A percentile compares a stretch with the other conserved stretches of the same genome.
phyloP scores from a whole-genome alignment of 2,888 invertebrate species.

The Lepidonotus clava region DNA sequence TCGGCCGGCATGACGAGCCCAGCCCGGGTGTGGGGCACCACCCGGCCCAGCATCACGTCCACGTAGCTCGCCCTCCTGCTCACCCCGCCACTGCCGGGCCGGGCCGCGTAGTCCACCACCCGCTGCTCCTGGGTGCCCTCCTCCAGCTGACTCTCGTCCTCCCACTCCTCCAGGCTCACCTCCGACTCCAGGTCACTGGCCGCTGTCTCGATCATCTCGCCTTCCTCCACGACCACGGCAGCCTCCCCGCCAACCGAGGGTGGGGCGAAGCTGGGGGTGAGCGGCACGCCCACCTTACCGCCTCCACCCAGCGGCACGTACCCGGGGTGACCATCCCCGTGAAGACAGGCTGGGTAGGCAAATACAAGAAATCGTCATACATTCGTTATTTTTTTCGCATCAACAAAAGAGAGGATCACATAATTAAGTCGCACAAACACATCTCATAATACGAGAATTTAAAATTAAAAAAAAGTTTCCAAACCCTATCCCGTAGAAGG shows the following conservation, averaged over 20 bases:
- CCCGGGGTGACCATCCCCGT: neutral
- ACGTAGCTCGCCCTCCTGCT: neutral
- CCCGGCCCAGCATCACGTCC: conserved; percentile 25
- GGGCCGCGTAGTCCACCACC: neutral
- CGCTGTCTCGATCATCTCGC: conserved; percentile 21
- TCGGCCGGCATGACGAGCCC: neutral
- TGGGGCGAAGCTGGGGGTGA: neutral
- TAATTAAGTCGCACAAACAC: no score
- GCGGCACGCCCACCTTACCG: neutral
- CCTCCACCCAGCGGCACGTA: neutral
- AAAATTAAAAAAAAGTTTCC: no score
- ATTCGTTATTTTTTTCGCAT: no score
- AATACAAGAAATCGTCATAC: no score
- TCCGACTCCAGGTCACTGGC: neutral
- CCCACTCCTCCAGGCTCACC: conserved; percentile 43
- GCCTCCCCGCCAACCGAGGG: neutral
- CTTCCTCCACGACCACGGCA: conserved; percentile 2
- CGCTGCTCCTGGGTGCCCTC: neutral
- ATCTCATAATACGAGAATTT: no score
- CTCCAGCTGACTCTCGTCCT: conserved; percentile 29
- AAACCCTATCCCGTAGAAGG: no score
- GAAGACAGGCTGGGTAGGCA: neutral
- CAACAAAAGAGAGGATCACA: no score
- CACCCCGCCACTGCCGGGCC: neutral
- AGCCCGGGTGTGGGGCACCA: neutral